phyloP scores from a whole-genome alignment of 2,113 vertebrate genomes.

The Leptobrachium leishanense region DNA sequence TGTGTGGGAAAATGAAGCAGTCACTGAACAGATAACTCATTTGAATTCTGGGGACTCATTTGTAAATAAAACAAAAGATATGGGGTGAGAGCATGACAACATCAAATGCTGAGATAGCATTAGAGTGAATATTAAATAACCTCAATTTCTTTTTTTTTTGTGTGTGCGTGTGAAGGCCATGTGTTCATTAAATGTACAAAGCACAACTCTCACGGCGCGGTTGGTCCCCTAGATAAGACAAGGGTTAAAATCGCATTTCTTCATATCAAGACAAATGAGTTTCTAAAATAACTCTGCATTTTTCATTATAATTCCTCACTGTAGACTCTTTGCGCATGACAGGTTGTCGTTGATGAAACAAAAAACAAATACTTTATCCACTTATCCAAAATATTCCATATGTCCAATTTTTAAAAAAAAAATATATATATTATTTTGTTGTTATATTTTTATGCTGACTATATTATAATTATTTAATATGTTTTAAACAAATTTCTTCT shows the following conservation, averaged over 20 bases:
- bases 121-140: neutral
- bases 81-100: slow-evolving; percentile 21
- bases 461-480: too few species aligned
- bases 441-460: too few species aligned
- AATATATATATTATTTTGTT: too few species aligned
- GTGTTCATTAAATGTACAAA: neutral
- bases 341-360: too few species aligned
- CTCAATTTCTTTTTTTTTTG: neutral
- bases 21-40: slow-evolving; percentile 82
- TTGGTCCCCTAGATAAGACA: neutral
- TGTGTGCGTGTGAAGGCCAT: neutral
- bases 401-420: too few species aligned
- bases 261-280: too few species aligned
- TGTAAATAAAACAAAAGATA: slow-evolving; percentile 75
- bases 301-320: too few species aligned
- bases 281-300: too few species aligned
- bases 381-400: too few species aligned
- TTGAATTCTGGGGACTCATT: slow-evolving; percentile 75
- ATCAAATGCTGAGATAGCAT: slow-evolving; percentile 27
- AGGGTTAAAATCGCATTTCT: neutral
- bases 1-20: slow-evolving; percentile 79
- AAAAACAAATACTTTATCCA: too few species aligned
- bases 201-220: neutral
- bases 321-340: too few species aligned
- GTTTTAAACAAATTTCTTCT: too few species aligned